A percentile compares a stretch with the other conserved stretches of the same genome.
Evolutionary conservation across 2,113 vertebrate species (phyloP).

Genomic region (Oncorhynchus clarkii): DNA sequence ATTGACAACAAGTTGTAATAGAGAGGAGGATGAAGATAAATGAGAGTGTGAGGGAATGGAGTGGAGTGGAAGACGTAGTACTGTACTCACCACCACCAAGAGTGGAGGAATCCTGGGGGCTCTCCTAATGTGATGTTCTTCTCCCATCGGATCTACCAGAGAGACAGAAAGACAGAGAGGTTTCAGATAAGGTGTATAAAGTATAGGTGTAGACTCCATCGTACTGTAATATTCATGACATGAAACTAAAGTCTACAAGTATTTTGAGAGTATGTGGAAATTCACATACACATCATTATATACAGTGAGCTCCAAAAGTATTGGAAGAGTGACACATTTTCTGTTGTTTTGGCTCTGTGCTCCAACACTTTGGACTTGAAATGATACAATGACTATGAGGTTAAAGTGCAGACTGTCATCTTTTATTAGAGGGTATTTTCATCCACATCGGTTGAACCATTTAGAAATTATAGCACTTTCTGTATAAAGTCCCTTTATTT

Average conservation of each 20-base stretch:
- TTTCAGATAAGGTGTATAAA: not conserved
- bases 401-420: too few relatives aligned
- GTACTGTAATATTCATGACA: not conserved
- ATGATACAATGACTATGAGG: too few relatives aligned
- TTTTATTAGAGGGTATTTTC: too few relatives aligned
- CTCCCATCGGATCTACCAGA: conserved; percentile 98
- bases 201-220: not conserved
- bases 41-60: not conserved
- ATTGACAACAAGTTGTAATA: not conserved
- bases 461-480: too few relatives aligned
- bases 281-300: not conserved
- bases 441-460: too few relatives aligned
- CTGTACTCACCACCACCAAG: conserved; percentile 96
- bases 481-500: too few relatives aligned
- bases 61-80: not conserved
- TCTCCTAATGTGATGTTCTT: conserved; percentile 99
- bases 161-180: conserved; percentile 23
- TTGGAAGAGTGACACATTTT: too few relatives aligned
- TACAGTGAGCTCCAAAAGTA: too few relatives aligned
- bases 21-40: conserved; percentile 8
- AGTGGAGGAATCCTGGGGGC: conserved; percentile 97
- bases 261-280: not conserved
- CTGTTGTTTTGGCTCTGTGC: too few relatives aligned
- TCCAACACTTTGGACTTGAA: too few relatives aligned
- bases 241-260: not conserved